Base-by-base conservation (phyloP, 2,888 invertebrate species). In the Pediacus dermestoides region DNA sequence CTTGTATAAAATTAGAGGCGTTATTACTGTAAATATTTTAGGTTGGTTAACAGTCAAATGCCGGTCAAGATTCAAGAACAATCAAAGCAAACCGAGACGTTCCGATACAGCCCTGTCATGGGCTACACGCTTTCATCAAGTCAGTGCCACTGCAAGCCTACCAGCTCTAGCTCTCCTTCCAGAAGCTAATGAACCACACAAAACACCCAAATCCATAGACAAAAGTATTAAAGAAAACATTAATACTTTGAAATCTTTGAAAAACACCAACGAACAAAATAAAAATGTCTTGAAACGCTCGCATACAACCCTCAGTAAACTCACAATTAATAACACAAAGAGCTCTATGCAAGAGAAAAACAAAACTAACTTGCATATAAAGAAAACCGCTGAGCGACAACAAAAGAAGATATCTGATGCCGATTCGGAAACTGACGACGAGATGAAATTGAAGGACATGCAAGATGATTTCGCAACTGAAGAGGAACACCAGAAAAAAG, bases 21-120 rank as follows among this genome's bases (percentile, higher is more conserved):
- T n/a, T n/a, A n/a, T n/a, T n/a, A n/a, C n/a, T n/a, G n/a, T n/a
- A n/a, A n/a, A n/a, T n/a, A n/a, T n/a, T n/a, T n/a, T n/a, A n/a
- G n/a, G 93, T 1, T 94, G 93, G 94, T 77, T 91, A 46, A 93
- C 88, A 0, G 94, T 94, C 0, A 84, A 88, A 56, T 82, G 85
- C 30, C 76, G 84, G 22, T 76, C 74, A 1, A 74, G 88, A 14
- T 67, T 77, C 26, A 77, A 66, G 47, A 70, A 74, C 50, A 42
- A 42, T 21, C 70, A 73, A 8, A 73, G 74, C 55, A 75, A 76
- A 16, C 26, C 49, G 6, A 42, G 49, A 39, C 71, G 70, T 52
- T 66, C 74, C 1, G 74, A 73, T 46, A 71, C 74, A 52, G 58
- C 59, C 2, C 39, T 66, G 11, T 61, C 64, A 48, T 84, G 84